Base-by-base conservation (phyloP, 2,888 invertebrate species). In the Hemithea aestivaria region DNA sequence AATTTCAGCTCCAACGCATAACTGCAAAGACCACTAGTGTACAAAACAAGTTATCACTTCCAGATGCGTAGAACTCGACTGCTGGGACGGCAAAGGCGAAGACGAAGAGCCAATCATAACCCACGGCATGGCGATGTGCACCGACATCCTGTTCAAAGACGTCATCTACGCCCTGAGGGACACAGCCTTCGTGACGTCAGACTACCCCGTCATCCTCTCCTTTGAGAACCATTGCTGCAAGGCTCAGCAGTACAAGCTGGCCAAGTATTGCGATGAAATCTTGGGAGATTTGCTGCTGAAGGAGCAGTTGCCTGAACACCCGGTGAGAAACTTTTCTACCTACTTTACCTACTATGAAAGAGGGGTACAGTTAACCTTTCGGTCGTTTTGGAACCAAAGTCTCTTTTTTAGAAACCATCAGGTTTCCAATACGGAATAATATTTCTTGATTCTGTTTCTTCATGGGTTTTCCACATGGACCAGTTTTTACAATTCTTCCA, bases 71-170 rank as follows among this genome's bases (percentile, higher is more conserved):
- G 99, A 99, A 78, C 88, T 99, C 35, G 99, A 99, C 82, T 98
- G 98, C 77, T 99, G 99, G 99, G 99, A 99, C 77, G 99, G 99
- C 6, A 95, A 95, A 78, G 96, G 96, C 0, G 97, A 98, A 81
- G 98, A 98, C 66, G 98, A 98, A 66, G 99, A 99, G 67, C 99
- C 99, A 0, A 99, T 99, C 64, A 98, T 99, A 56, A 99, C 99
- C 21, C 99, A 99, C 83, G 99, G 99, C 27, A 98, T 98, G 88
- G 99, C 99, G 3, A 99, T 99, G 98, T 99, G 99, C 73, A 99
- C 98, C 1, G 99, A 99, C 85, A 99, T 99, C 65, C 87, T 98
- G 10, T 99, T 99, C 85, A 98, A 96, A 79, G 96, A 99, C 83
- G 99, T 98, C 26, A 98, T 99, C 60, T 94, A 96, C 76, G 99